Base-by-base conservation (phyloP, 1,140 invertebrate species). In the Rhizoglyphus robini region DNA sequence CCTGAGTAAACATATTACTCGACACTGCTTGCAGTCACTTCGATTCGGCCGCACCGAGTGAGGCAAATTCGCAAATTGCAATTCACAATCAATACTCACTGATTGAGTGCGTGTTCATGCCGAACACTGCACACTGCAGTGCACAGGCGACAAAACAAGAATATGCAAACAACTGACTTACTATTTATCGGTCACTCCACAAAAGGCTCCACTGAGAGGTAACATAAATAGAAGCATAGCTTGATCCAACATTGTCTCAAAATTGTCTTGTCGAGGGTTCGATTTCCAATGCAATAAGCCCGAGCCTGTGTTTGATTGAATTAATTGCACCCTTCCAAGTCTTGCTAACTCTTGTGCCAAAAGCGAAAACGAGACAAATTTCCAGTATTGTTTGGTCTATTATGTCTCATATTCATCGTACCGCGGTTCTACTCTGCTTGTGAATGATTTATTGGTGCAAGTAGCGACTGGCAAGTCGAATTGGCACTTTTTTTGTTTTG, bases 1-100 rank as follows among this genome's bases (percentile, higher is more conserved):
- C 8, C 8, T 54, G 51, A 54, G 51, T 54, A 54, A 54, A 54
- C 51, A 54, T 54, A 54, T 54, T 54, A 54, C 8, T 20, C 23
- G 51, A 54, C 20, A 54, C 23, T 23, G 20, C 23, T 32, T 25
- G 23, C 51, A 54, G 15, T 54, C 20, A 23, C 20, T 8, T 54
- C 51, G 51, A 54, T 54, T 54, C 51, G 5, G 36, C 36, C 8
- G 51, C 51, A 20, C 51, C 51, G 20, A 54, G 8, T 41, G 36
- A n/a, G n/a, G n/a, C n/a, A n/a, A n/a, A n/a, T n/a, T n/a, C n/a
- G n/a, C n/a, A n/a, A n/a, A n/a, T n/a, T n/a, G n/a, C n/a, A n/a
- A n/a, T n/a, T n/a, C n/a, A n/a, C n/a, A n/a, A n/a, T n/a, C n/a
- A n/a, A n/a, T n/a, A n/a, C n/a, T n/a, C n/a, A n/a, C 36, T 18